Conservation (phyloP, 2,888 invertebrate species). For the Alloscopus bannaensis region DNA sequence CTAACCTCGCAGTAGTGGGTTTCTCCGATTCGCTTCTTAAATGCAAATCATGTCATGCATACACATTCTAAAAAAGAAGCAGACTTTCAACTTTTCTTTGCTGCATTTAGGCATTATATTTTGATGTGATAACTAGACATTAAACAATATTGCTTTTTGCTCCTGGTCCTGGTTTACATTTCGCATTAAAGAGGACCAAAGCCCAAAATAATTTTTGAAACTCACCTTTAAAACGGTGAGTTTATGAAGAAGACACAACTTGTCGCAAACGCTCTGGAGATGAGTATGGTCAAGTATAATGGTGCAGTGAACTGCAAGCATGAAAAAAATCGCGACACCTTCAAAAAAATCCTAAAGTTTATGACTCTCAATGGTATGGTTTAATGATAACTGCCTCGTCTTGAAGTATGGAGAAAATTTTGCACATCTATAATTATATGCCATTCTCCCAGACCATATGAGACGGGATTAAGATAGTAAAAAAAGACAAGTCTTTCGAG, state of each 20-base stretch:
- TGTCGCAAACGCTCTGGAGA: conserved; percentile 4
- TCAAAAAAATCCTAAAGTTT: conserved; percentile 1
- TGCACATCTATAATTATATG: not conserved
- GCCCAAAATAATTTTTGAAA: not conserved
- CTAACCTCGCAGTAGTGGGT: not conserved
- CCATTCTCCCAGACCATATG: not conserved
- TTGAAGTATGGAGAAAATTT: too few species aligned
- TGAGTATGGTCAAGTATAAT: not conserved
- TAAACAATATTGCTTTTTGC: conserved; percentile 40
- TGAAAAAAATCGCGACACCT: conserved; percentile 1
- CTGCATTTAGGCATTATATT: not conserved
- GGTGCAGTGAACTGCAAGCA: conserved; percentile 58
- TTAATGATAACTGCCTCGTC: conserved; percentile 24
- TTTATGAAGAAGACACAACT: not conserved
- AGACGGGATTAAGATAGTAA: conserved; percentile 1
- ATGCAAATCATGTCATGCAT: not conserved
- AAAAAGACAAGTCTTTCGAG: not conserved
- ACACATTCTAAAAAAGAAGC: not conserved
- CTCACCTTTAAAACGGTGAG: not conserved
- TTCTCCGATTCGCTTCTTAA: too few species aligned
- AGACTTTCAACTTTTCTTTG: not conserved
- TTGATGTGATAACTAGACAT: conserved; percentile 24
- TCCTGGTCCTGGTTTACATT: conserved; percentile 57
- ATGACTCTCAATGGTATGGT: conserved; percentile 7
- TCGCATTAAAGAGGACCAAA: not conserved